Percentiles rank a stretch among this genome's conserved stretches.
Conservation (phyloP, 2,888 invertebrate species). For the Drosophila infuscata region DNA sequence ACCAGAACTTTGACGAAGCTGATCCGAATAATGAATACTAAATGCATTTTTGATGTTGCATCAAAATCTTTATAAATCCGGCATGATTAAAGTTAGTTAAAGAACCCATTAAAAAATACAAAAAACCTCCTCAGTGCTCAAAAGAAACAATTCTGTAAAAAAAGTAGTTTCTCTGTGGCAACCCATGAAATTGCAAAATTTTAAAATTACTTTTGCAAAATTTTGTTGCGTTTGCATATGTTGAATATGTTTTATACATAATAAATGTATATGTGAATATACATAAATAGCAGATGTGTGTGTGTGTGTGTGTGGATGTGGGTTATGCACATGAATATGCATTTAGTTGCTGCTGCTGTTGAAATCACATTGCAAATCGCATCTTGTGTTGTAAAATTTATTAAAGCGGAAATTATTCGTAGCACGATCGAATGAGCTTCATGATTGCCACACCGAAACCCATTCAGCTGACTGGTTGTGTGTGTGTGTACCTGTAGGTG, state of each 20-base stretch:
- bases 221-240: slow-evolving; percentile 20
- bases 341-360: slow-evolving; percentile 20
- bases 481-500: neutral
- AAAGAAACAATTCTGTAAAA: neutral
- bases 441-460: slow-evolving; percentile 60
- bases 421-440: slow-evolving; percentile 78
- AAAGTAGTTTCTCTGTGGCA: neutral
- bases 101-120: neutral
- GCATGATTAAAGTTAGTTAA: neutral
- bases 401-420: slow-evolving; percentile 82
- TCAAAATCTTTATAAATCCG: neutral
- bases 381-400: slow-evolving; percentile 75
- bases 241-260: neutral
- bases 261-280: slow-evolving; percentile 9
- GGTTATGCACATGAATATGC: slow-evolving; percentile 19
- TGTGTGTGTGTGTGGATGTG: neutral
- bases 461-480: slow-evolving; percentile 8
- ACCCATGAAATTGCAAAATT: slow-evolving; percentile 7
- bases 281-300: neutral
- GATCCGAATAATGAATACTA: neutral
- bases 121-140: neutral
- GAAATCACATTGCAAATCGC: slow-evolving; percentile 71
- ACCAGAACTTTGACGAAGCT: neutral
- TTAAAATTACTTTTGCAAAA: slow-evolving; percentile 28
- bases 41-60: neutral